These are phyloP conservation scores for Vidua chalybeata DNA, from an alignment of 2,113 vertebrate species.

Conservation along the genomic window DNA sequence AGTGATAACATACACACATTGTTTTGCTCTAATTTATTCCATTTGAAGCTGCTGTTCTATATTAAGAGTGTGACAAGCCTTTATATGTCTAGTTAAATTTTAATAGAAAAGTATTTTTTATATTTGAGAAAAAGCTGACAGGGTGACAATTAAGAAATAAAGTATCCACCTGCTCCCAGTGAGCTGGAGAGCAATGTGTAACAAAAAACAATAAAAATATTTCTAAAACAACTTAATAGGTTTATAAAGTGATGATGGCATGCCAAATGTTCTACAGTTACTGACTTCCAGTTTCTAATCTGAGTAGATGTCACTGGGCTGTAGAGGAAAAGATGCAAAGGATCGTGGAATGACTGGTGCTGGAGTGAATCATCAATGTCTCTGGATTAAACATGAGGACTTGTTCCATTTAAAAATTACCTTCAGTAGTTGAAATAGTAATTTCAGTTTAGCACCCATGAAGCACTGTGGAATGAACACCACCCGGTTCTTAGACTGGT, in stretches of 20 bases:
- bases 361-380: not conserved
- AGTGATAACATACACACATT: not conserved
- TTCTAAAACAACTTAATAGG: not conserved
- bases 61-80: not conserved
- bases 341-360: not conserved
- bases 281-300: not conserved
- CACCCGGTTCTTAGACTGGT: not conserved
- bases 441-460: not conserved
- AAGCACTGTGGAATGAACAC: not conserved
- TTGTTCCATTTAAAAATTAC: not conserved
- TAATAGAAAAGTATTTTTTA: not conserved
- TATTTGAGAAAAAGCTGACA: not conserved
- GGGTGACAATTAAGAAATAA: not conserved
- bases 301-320: not conserved
- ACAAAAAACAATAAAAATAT: not conserved
- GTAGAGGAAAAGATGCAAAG: not conserved
- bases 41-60: not conserved
- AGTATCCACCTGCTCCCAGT: not conserved
- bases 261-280: not conserved
- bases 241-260: not conserved
- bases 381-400: not conserved
- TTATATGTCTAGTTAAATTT: not conserved
- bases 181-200: rapidly evolving
- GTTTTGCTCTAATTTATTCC: not conserved
- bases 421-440: not conserved